Conservation (phyloP, 2,113 vertebrate genomes). For the Mugil cephalus region DNA sequence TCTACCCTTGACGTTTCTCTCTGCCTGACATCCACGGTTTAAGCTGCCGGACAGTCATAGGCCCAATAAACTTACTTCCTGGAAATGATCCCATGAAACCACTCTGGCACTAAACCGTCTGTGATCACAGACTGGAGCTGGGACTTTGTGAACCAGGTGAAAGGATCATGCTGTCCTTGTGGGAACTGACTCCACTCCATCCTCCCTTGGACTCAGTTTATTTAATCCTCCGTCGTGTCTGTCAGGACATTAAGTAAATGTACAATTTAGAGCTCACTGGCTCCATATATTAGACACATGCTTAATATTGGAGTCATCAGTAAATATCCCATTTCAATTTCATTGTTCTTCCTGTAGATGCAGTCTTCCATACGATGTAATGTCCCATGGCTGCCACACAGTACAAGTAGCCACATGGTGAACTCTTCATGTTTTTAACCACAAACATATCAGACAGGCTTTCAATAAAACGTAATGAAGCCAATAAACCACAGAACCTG, state of each 20-base stretch:
- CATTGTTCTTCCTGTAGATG: constrained; percentile 15
- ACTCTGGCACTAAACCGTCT: constrained; percentile 80
- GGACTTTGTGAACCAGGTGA: constrained; percentile 82
- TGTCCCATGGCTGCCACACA: not conserved
- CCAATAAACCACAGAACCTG: not conserved
- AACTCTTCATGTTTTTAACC: not conserved
- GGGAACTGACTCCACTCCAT: constrained; percentile 64
- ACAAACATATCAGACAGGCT: not conserved
- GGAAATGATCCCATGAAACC: constrained; percentile 89
- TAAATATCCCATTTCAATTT: not conserved
- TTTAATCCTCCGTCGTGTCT: constrained; percentile 8
- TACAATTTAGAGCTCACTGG: not conserved
- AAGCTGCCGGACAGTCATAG: constrained; percentile 8
- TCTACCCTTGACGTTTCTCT: constrained; percentile 5
- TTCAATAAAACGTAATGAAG: not conserved
- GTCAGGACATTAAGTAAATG: constrained; percentile 10
- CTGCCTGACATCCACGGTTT: not conserved
- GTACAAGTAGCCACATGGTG: not conserved
- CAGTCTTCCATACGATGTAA: not conserved
- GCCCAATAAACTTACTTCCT: constrained; percentile 82
- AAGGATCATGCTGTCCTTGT: constrained; percentile 37
- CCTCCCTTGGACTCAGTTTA: not conserved
- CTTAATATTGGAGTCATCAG: not conserved
- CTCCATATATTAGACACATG: not conserved
- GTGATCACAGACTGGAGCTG: constrained; percentile 76